Percentiles rank a stretch among this genome's conserved stretches.
Conservation (phyloP, 2,888 invertebrate species). For the Beris chalybata region DNA sequence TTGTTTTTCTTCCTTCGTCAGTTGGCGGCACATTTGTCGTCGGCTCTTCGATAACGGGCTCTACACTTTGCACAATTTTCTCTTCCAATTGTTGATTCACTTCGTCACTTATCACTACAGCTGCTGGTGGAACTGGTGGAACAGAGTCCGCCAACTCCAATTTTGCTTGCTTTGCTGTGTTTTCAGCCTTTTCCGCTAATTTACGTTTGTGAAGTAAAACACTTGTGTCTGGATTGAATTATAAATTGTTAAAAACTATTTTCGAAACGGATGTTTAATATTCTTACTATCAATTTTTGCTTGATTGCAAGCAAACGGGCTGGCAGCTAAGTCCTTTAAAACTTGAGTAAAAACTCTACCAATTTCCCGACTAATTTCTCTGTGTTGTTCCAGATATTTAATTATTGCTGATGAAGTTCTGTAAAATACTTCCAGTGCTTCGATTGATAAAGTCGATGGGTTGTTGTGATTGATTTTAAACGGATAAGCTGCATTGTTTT, state of each 20-base stretch:
- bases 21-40: neutral
- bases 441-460: slow-evolving; percentile 81
- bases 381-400: slow-evolving; percentile 79
- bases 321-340: slow-evolving; percentile 55
- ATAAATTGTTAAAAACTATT: neutral
- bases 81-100: neutral
- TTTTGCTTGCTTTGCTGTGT: slow-evolving; percentile 42
- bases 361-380: slow-evolving; percentile 65
- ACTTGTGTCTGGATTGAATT: slow-evolving; percentile 10
- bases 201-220: slow-evolving; percentile 45
- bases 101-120: neutral
- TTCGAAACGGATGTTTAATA: neutral
- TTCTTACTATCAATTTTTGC: slow-evolving; percentile 54
- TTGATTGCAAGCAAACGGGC: slow-evolving; percentile 58
- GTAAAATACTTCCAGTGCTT: slow-evolving; percentile 84
- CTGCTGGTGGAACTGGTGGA: neutral
- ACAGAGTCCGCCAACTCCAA: slow-evolving; percentile 25
- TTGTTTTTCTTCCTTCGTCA: neutral
- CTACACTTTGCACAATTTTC: neutral
- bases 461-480: slow-evolving; percentile 81
- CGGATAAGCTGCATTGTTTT: slow-evolving; percentile 82
- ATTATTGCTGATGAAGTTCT: slow-evolving; percentile 87
- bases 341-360: slow-evolving; percentile 60
- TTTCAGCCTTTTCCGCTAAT: slow-evolving; percentile 45
- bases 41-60: slow-evolving; percentile 3